Percentiles rank a stretch among this genome's conserved stretches.
phyloP scores from a whole-genome alignment of 2,797 vertebrate genomes.

The Clarias laeviceps region DNA sequence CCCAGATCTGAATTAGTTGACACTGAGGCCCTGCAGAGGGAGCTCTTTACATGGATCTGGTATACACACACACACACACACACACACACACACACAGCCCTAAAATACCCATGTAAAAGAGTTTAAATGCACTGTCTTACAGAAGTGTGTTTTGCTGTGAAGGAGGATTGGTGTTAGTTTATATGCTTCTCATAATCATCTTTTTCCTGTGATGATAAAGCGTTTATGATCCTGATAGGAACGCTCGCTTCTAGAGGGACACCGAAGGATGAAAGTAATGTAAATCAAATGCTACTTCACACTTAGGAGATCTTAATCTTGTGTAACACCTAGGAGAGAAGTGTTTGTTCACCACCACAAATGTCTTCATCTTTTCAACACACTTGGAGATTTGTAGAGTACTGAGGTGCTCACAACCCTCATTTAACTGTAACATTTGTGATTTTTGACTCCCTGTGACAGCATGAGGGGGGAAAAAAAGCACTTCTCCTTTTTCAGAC shows the following conservation, averaged over 20 bases:
- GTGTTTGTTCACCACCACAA: neutral
- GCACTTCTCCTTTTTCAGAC: neutral
- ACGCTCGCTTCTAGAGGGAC: too few relatives aligned
- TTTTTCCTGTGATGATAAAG: neutral
- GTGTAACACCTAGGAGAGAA: neutral
- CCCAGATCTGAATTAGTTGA: slow-evolving; percentile 34
- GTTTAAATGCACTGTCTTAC: neutral
- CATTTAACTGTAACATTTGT: neutral
- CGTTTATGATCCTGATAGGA: neutral
- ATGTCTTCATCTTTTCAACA: neutral
- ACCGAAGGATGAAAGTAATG: neutral
- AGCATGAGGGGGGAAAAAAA: neutral
- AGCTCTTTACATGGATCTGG: slow-evolving; percentile 59
- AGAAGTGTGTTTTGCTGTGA: neutral
- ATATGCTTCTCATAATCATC: neutral
- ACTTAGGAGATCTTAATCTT: neutral
- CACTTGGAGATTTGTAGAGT: neutral
- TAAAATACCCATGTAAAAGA: slow-evolving; percentile 43
- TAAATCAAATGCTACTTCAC: neutral
- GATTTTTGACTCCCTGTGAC: neutral
- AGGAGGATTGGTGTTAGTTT: too few relatives aligned
- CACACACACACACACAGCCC: too few relatives aligned
- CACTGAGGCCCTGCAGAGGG: slow-evolving; percentile 65
- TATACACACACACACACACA: neutral
- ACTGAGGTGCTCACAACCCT: neutral